Evolutionary conservation across 2,113 vertebrate species (phyloP), one percentile per base, ranked within the genome.

Genomic region (Loxodonta africana): DNA sequence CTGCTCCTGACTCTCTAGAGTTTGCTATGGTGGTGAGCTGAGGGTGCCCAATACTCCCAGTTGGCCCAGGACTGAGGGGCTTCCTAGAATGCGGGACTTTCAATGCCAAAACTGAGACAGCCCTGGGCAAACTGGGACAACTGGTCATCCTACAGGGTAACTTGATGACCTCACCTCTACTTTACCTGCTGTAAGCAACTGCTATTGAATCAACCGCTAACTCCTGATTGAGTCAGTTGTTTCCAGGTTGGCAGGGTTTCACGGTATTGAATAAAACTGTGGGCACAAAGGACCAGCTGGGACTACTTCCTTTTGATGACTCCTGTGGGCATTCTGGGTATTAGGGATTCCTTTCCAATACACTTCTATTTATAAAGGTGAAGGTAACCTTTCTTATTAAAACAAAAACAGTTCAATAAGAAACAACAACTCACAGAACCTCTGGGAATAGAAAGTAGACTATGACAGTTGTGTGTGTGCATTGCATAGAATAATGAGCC

Each of bases 131-230:
- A 83, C 17, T 9, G 6, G 67, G 37, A 23, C 17, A 46, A 12
- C 8, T 53, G 20, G 37, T 44, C 28, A 10, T 18, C 60, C 85
- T 65, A 3, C 20, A 25, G 41, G 76, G 88, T 53, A 44, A 51
- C 26, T 37, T 0, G 0, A 7, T 0, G 62, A 37, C 53, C 44
- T 14, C 8, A 1, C 30, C 18, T 83, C 46, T 48, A 2, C 28
- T 48, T 25, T 21, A 8, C 25, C 18, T 69, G 21, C 69, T 41
- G 0, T 53, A 10, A 57, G 37, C 0, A 0, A 4, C 30, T 6
- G 10, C 53, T 33, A 0, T 25, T 23, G 44, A 83, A 6, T 51
- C 67, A 25, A 23, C 8, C 57, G 20, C 20, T 33, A 48, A 5
- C 46, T 81, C 63, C 77, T 80, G 41, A 80, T 48, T 57, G 15